phyloP scores from a whole-genome alignment of 1,140 invertebrate genomes.

The Aplysia californica region DNA sequence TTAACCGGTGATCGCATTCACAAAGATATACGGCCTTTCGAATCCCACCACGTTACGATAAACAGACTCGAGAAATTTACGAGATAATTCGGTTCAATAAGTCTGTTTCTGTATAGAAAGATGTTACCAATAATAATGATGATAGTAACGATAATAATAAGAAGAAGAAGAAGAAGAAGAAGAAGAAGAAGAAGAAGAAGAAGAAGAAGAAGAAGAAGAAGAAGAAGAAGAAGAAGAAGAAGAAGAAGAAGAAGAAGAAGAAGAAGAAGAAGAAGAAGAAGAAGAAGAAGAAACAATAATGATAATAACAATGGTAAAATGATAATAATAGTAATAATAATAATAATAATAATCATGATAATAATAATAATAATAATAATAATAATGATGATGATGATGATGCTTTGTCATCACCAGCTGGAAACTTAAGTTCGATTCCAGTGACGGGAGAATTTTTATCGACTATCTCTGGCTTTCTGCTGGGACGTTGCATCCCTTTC shows the following conservation, averaged over 20 bases:
- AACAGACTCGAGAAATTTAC: background rate
- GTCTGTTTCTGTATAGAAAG: background rate
- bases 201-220: background rate
- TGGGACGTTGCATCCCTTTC: no score
- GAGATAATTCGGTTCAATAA: background rate
- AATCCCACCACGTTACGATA: no score
- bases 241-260: background rate
- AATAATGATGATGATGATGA: no score
- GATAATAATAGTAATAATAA: background rate
- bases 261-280: background rate
- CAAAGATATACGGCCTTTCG: no score
- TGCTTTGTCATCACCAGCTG: background rate
- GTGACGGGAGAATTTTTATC: no score
- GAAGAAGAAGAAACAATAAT: no score
- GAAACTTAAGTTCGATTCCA: no score
- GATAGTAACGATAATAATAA: no score
- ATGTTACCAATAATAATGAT: background rate
- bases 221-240: background rate
- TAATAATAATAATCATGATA: no score
- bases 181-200: conserved; percentile 9
- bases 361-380: background rate
- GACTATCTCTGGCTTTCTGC: no score
- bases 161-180: no score
- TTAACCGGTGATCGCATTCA: background rate
- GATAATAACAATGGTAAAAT: background rate